A percentile compares a stretch with the other conserved stretches of the same genome.
These are phyloP conservation scores for Prunella himalayana DNA, from an alignment of 2,113 vertebrate genomes.

Conservation along the genomic window DNA sequence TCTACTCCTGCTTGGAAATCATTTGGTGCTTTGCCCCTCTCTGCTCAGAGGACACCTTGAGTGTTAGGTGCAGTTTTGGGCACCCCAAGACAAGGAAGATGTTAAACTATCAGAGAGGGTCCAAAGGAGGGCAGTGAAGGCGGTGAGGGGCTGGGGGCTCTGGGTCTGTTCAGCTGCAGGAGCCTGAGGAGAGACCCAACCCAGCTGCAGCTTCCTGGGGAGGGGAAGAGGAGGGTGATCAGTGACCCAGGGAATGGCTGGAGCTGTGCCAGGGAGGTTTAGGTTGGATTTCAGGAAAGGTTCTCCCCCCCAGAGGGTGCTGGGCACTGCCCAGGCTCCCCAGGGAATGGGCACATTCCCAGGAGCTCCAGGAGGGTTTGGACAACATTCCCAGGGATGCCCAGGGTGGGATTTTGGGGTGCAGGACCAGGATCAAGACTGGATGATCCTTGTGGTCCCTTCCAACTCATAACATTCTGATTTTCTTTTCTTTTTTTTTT, in stretches of 20 bases:
- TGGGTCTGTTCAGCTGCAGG: not conserved
- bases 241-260: not conserved
- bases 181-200: not conserved
- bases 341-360: fast-evolving
- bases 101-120: not conserved
- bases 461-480: not conserved
- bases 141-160: not conserved
- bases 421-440: not conserved
- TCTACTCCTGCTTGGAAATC: not conserved
- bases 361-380: fast-evolving
- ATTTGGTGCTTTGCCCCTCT: not conserved
- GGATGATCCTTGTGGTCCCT: not conserved
- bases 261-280: not conserved
- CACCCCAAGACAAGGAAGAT: not conserved
- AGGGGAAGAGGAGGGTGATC: not conserved
- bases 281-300: not conserved
- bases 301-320: not conserved
- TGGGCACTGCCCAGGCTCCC: not conserved
- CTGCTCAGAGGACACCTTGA: too few species aligned
- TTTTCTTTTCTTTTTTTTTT: not conserved
- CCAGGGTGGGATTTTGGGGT: not conserved
- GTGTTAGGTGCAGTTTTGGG: not conserved
- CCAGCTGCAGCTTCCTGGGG: not conserved
- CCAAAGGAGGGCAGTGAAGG: not conserved
- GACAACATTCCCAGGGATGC: fast-evolving